Evolutionary conservation across 2,888 invertebrate genomes (phyloP), one percentile per base, ranked within the genome.

Genomic region (Dasypolia templi): DNA sequence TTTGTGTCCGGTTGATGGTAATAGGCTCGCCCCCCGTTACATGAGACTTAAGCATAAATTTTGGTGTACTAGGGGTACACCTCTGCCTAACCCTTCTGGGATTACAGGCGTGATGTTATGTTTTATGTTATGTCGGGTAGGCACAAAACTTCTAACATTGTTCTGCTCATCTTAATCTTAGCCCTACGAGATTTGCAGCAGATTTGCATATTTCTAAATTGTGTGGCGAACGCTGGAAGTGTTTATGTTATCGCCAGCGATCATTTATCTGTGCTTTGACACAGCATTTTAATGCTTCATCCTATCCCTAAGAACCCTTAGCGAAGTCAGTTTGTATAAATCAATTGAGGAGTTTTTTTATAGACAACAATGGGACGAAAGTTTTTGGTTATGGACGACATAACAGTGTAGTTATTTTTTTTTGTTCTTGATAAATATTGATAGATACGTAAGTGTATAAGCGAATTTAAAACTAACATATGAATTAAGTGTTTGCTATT

Each of bases 171-270:
- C 29, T 65, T 84, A 73, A 11, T 85, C 85, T 81, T 75, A 81
- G 82, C 14, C 55, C 9, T 44, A 19, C 75, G 78, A 91, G 90
- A 92, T 92, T 92, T 91, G 88, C 87, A 87, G 82, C 63, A 75
- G 77, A 92, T 93, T 93, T 90, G 86, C 93, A 93, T 93, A 92
- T 90, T 91, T 91, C 92, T 92, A 91, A 92, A 93, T 90, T 89
- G 86, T 78, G 74, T 77, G 83, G 66, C 82, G 80, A 87, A 83
- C 84, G 85, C 29, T 77, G 66, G 73, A 77, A 85, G 79, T 91
- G 91, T 91, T 91, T 89, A 86, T 88, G 79, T 86, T 87, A 78
- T 87, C 81, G 71, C 72, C 76, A 82, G 68, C 64, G 22, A 68
- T 81, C 75, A 62, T 79, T 87, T 85, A 84, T 87, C 75, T 80